A percentile compares a stretch with the other conserved stretches of the same genome.
phyloP scores from a whole-genome alignment of 2,113 vertebrate genomes.

The Chionis minor region DNA sequence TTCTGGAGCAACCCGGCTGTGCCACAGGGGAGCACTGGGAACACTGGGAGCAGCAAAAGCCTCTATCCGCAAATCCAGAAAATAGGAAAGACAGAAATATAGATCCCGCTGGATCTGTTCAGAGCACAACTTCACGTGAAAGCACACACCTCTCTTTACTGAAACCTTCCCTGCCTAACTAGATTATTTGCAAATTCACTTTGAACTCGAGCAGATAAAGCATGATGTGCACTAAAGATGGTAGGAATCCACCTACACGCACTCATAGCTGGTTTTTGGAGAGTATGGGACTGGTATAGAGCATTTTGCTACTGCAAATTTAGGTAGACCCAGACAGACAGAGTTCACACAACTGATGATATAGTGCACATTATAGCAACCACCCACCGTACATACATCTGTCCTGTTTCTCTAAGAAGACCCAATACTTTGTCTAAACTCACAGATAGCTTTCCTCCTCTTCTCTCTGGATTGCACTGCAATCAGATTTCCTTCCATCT shows the following conservation, averaged over 20 bases:
- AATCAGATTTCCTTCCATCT: not conserved
- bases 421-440: not conserved
- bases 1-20: not conserved
- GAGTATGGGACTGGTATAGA: not conserved
- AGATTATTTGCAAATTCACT: not conserved
- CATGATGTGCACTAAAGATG: not conserved
- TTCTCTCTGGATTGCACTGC: not conserved
- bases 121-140: not conserved
- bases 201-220: rapidly evolving
- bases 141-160: not conserved
- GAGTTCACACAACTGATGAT: not conserved
- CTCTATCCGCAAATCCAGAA: not conserved
- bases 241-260: not conserved
- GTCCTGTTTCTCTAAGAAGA: not conserved
- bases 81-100: not conserved
- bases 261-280: not conserved
- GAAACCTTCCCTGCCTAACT: not conserved
- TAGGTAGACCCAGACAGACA: not conserved
- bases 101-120: not conserved
- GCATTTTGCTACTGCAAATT: too few relatives aligned
- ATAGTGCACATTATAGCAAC: not conserved
- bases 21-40: not conserved
- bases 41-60: not conserved
- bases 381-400: not conserved
- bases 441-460: not conserved